Evolutionary conservation across 2,113 vertebrate species (phyloP).

Genomic region (Orthonyx spaldingii): DNA sequence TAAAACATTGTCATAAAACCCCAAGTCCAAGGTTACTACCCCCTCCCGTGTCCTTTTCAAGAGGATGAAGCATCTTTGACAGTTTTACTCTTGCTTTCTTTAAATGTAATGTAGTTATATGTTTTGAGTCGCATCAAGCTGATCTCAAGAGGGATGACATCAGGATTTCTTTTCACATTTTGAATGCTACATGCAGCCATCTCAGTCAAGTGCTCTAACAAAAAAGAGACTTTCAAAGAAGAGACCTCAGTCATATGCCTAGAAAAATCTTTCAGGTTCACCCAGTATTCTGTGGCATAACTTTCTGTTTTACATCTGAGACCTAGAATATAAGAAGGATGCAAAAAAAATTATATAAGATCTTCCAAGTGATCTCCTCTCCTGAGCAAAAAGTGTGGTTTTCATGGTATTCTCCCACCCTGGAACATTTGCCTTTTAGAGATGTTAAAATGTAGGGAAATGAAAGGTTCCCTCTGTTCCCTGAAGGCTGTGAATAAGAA

Average conservation of each 20-base stretch:
- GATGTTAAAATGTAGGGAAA: neutral
- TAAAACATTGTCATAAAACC: neutral
- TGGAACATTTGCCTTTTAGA: neutral
- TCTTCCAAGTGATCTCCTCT: neutral
- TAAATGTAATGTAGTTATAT: neutral
- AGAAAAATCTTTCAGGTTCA: neutral
- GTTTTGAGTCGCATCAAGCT: neutral
- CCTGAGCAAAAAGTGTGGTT: neutral
- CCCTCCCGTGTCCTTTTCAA: neutral
- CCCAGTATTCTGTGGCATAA: neutral
- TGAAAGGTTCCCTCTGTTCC: neutral
- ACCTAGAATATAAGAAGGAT: neutral
- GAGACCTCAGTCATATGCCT: neutral
- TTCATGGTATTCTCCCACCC: neutral
- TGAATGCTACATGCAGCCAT: neutral
- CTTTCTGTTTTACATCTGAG: neutral
- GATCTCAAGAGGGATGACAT: neutral
- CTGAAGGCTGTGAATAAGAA: neutral
- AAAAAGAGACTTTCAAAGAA: neutral
- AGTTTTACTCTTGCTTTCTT: neutral
- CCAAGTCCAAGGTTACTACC: neutral
- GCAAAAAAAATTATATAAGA: neutral
- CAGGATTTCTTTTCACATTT: neutral
- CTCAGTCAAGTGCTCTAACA: neutral
- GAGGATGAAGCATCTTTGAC: neutral